Base-by-base conservation (phyloP, 2,888 invertebrate species). In the Trissolcus brochymenae region DNA sequence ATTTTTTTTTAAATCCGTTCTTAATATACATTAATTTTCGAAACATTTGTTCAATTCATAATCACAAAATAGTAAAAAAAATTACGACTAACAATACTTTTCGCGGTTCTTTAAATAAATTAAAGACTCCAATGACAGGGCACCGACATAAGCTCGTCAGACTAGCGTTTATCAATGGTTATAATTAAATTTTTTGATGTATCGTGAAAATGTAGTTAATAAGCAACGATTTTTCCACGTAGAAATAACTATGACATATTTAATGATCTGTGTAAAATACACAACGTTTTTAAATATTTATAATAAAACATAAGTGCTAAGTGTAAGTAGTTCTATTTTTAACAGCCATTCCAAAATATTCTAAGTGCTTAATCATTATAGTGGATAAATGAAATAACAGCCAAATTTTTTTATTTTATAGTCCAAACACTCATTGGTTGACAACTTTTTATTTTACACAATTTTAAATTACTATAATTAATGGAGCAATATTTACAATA, bases 261-360 rank as follows among this genome's bases (percentile, higher is more conserved):
- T 66, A 61, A 66, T 50, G 66, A 67, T 55, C 25, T 67, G 62
- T 40, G 40, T 67, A 57, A 57, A 62, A 41, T 72, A 61, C 14
- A 75, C 53, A 75, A 75, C 57, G 75, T 76, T 79, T 79, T 75
- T 79, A 70, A 79, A 79, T 78, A 79, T 79, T 79, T 79, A 78
- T 79, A 79, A 79, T 66, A 79, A 79, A 77, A 79, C 41, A 59
- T 67, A 72, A 67, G 67, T 76, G 66, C 72, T 66, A 61, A 25
- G 50, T 54, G 51, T 74, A 46, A 62, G 19, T 51, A 1, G 11
- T 17, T 17, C 14, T 51, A 14, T 19, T 17, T 51, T 51, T 19
- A 9, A 1, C 6, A 6, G 2, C 13, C 17, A 2, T 51, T 51
- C 14, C 19, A 51, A 50, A 17, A 51, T 2, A 51, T 17, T 51